Evolutionary conservation across 2,888 invertebrate species (phyloP).

Genomic region (Agriotes lineatus): DNA sequence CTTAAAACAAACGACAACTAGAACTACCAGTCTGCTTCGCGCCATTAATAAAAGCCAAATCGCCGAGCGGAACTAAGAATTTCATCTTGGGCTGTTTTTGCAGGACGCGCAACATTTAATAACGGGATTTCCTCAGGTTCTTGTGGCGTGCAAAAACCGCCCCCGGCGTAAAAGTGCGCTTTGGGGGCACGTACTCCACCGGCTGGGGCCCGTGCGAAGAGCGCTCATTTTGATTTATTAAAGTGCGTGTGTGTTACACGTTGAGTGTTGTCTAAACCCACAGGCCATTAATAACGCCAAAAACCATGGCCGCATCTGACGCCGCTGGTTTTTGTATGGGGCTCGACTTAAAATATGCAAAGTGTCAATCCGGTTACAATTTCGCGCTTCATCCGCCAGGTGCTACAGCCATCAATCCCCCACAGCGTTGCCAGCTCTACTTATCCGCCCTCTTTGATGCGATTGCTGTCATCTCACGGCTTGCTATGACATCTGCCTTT

Average conservation of each 20-base stretch:
- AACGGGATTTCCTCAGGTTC: conserved; percentile 20
- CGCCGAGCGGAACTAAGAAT: not conserved
- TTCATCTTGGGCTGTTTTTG: not conserved
- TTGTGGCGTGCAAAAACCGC: conserved; percentile 15
- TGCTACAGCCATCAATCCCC: conserved; percentile 46
- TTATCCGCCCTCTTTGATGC: conserved; percentile 37
- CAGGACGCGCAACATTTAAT: conserved; percentile 7
- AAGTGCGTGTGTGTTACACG: conserved; percentile 40
- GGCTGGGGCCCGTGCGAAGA: conserved; percentile 29
- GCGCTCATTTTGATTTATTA: conserved; percentile 40
- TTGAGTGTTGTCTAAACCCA: conserved; percentile 40
- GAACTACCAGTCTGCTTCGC: not conserved
- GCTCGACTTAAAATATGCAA: conserved; percentile 49
- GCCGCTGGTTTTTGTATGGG: conserved; percentile 25
- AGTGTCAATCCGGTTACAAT: conserved; percentile 47
- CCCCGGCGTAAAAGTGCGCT: conserved; percentile 4
- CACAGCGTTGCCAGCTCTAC: conserved; percentile 25
- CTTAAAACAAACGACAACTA: not conserved
- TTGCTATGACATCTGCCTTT: conserved; percentile 51
- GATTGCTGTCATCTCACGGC: conserved; percentile 49
- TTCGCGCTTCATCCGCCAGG: conserved; percentile 52
- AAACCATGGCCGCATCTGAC: conserved; percentile 38
- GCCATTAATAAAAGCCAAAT: conserved; percentile 18
- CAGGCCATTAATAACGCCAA: conserved; percentile 38
- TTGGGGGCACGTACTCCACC: conserved; percentile 15